Percentiles rank a stretch among this genome's conserved stretches.
phyloP scores from a whole-genome alignment of 1,140 invertebrate species.

The Aphelinus certus region DNA sequence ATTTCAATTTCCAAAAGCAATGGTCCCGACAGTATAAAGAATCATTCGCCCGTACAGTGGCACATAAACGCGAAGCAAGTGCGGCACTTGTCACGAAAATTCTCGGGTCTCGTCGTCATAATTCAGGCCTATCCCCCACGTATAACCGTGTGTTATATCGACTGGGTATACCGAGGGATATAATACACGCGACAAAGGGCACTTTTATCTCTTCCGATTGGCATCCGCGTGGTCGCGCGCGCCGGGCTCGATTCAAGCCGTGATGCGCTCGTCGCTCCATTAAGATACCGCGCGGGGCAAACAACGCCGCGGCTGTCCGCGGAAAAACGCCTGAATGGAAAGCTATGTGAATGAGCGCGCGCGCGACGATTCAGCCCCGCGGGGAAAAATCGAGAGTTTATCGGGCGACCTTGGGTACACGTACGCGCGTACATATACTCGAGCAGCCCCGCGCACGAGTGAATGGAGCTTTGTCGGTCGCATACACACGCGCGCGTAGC shows the following conservation, averaged over 20 bases:
- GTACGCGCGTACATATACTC: background rate
- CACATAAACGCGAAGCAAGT: no score
- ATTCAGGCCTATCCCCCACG: no score
- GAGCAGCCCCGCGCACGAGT: background rate
- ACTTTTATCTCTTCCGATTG: background rate
- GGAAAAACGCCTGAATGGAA: conserved; percentile 35
- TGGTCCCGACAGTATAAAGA: no score
- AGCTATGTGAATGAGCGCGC: conserved; percentile 27
- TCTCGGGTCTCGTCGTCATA: no score
- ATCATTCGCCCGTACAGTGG: no score
- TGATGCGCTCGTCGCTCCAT: conserved; percentile 22
- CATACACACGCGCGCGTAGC: no score
- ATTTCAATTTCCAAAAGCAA: no score
- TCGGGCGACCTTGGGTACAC: conserved; percentile 29
- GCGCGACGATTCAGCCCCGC: conserved; percentile 22
- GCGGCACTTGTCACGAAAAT: no score
- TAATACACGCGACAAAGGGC: conserved; percentile 2
- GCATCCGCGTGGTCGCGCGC: no score
- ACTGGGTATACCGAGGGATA: no score
- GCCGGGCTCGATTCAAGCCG: background rate
- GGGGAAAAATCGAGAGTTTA: conserved; percentile 33
- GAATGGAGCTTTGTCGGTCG: conserved; percentile 37
- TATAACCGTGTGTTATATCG: no score
- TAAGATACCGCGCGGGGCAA: conserved; percentile 19
- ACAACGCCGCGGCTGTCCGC: conserved; percentile 27